Evolutionary conservation across 2,797 vertebrate genomes (phyloP).

Genomic region (Carapus acus): DNA sequence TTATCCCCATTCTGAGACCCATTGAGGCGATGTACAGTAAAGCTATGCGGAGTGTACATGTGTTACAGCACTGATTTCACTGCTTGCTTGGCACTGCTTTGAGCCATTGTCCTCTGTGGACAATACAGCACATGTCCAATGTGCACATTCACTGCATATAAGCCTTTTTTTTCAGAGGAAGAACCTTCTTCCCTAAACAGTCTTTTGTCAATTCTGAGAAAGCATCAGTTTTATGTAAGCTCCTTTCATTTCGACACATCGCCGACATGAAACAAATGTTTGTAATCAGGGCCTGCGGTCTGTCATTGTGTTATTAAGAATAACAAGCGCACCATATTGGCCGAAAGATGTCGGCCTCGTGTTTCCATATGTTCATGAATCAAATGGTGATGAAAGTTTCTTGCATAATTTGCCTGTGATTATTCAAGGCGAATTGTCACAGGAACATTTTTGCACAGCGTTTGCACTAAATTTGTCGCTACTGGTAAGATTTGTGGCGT

Average conservation of each 20-base stretch:
- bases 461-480: conserved; percentile 9
- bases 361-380: conserved; percentile 53
- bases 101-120: conserved; percentile 53
- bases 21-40: conserved; percentile 44
- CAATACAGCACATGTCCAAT: conserved; percentile 53
- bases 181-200: conserved; percentile 62
- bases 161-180: conserved; percentile 74
- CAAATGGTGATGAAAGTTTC: conserved; percentile 38
- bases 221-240: conserved; percentile 39
- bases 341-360: conserved; percentile 43
- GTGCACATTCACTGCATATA: conserved; percentile 64
- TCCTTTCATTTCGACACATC: conserved; percentile 52
- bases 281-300: conserved; percentile 33
- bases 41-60: too few relatives aligned
- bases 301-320: conserved; percentile 55
- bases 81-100: conserved; percentile 2
- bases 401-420: conserved; percentile 5
- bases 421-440: conserved; percentile 16
- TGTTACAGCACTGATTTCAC: not conserved
- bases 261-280: conserved; percentile 52
- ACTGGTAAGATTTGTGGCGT: conserved; percentile 3
- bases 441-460: not conserved
- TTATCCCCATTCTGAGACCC: not conserved
- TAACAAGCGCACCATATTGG: conserved; percentile 30
- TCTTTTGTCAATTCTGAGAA: conserved; percentile 62